phyloP scores from a whole-genome alignment of 30 jellyfish, hydroid and myxozoan species.

The Chironex yamaguchii region DNA sequence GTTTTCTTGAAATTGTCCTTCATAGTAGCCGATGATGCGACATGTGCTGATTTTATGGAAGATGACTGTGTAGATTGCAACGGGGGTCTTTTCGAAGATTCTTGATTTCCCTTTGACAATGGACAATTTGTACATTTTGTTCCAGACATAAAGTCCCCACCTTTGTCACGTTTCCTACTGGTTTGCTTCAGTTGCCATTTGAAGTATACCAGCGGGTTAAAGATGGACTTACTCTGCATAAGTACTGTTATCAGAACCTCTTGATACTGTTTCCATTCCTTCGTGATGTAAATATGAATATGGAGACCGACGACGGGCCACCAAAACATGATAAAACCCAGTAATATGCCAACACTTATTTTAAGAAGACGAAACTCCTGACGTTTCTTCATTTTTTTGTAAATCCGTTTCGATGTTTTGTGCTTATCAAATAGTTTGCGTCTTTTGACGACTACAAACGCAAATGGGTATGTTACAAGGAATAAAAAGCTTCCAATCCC shows the following conservation, averaged over 20 bases:
- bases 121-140: background rate
- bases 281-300: background rate
- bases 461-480: background rate
- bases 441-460: background rate
- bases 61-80: no score
- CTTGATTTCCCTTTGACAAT: background rate
- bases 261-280: background rate
- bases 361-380: background rate
- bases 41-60: no score
- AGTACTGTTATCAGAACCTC: background rate
- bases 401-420: background rate
- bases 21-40: no score
- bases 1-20: no score
- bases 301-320: background rate
- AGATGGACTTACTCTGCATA: background rate
- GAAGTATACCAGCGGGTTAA: background rate
- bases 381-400: background rate
- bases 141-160: background rate
- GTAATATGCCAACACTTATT: background rate
- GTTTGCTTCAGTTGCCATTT: background rate
- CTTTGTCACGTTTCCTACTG: background rate
- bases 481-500: background rate
- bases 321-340: background rate
- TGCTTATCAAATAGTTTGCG: background rate
- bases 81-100: no score